phyloP scores from a whole-genome alignment of 2,888 invertebrate genomes.

The Protophormia terraenovae region DNA sequence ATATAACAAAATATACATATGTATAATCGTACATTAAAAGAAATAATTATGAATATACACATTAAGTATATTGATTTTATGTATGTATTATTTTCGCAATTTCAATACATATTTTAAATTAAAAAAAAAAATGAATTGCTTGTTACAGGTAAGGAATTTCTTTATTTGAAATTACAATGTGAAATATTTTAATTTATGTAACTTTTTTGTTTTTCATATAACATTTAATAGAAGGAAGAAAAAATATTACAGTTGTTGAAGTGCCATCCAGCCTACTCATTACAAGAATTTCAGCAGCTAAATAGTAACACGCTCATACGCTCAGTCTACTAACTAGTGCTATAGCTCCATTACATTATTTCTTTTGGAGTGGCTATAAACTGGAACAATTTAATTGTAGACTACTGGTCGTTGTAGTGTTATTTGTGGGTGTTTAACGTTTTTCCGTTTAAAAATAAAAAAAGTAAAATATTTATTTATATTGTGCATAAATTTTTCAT shows the following conservation, averaged over 20 bases:
- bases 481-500: conserved; percentile 27
- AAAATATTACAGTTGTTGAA: conserved; percentile 28
- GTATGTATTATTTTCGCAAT: not conserved
- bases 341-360: not conserved
- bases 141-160: conserved; percentile 34
- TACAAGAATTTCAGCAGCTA: conserved; percentile 50
- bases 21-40: not conserved
- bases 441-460: conserved; percentile 31
- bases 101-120: not conserved
- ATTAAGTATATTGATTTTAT: not conserved
- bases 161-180: conserved; percentile 49
- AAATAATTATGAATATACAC: not conserved
- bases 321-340: not conserved
- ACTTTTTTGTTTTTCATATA: not conserved
- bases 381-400: conserved; percentile 65
- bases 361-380: conserved; percentile 55
- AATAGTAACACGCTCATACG: conserved; percentile 1
- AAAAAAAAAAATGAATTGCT: not conserved
- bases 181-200: conserved; percentile 59
- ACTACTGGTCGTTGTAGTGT: conserved; percentile 41
- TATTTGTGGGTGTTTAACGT: conserved; percentile 54
- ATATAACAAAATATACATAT: too few species aligned
- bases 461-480: conserved; percentile 11
- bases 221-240: conserved; percentile 1
- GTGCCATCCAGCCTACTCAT: conserved; percentile 54